These are phyloP conservation scores for Drosophila asahinai DNA, from an alignment of 1,140 invertebrate genomes.

Conservation along the genomic window DNA sequence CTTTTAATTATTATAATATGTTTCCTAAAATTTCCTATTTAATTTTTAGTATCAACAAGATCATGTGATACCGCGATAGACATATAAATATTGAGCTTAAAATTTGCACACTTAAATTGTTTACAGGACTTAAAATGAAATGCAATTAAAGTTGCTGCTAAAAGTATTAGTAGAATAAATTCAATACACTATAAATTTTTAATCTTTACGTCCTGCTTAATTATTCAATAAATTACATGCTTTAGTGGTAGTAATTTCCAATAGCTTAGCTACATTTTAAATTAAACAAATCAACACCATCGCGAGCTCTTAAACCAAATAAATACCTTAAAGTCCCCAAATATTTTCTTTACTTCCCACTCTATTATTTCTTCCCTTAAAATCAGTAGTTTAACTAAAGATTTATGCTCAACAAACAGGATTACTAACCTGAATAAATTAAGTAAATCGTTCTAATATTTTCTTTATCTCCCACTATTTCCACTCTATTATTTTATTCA, in stretches of 20 bases:
- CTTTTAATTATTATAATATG: too few species aligned
- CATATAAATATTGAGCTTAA: too few species aligned
- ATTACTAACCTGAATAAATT: neutral
- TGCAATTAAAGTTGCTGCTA: too few species aligned
- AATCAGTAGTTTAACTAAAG: neutral
- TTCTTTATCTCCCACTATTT: neutral
- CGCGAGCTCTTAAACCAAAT: neutral
- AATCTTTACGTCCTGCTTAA: neutral
- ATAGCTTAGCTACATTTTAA: neutral
- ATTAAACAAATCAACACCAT: neutral
- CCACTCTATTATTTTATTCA: slow-evolving; percentile 24
- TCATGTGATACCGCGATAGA: too few species aligned
- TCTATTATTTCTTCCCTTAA: neutral
- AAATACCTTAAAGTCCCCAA: too few species aligned
- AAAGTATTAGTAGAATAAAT: neutral
- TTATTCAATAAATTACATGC: neutral
- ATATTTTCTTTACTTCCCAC: slow-evolving; percentile 7
- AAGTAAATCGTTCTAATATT: slow-evolving; percentile 7
- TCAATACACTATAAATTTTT: neutral
- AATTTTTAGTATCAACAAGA: too few species aligned
- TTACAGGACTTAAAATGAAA: too few species aligned
- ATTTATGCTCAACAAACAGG: neutral
- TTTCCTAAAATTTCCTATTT: too few species aligned
- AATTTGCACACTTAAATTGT: too few species aligned
- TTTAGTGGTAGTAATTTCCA: neutral